Evolutionary conservation across 2,113 vertebrate genomes (phyloP).

Genomic region (Isichthys henryi): DNA sequence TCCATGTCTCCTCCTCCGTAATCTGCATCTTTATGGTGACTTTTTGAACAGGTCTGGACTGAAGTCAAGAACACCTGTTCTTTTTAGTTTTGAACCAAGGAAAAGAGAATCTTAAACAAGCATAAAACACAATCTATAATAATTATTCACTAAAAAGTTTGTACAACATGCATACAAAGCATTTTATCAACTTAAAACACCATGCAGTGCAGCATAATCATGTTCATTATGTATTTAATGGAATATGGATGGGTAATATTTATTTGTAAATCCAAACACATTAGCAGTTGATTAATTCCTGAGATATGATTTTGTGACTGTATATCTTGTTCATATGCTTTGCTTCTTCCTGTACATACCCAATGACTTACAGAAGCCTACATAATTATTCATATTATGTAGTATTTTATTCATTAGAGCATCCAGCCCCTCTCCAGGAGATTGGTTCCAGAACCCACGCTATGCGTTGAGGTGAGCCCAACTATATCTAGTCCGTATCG

Average conservation of each 20-base stretch:
- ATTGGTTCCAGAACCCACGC: too few species aligned
- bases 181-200: not conserved
- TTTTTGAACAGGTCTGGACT: not conserved
- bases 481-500: too few species aligned
- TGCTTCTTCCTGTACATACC: too few species aligned
- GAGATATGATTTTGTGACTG: not conserved
- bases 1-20: not conserved
- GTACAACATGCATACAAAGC: not conserved
- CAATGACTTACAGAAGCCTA: too few species aligned
- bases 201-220: not conserved
- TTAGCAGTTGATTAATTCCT: not conserved
- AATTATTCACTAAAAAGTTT: not conserved
- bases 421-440: too few species aligned
- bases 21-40: not conserved
- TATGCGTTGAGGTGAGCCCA: too few species aligned
- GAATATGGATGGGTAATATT: not conserved
- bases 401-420: not conserved
- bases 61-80: not conserved
- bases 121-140: not conserved
- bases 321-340: too few species aligned
- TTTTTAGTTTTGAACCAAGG: not conserved
- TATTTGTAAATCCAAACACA: not conserved
- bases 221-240: not conserved
- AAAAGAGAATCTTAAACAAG: not conserved
- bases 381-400: too few species aligned